These are phyloP conservation scores for Poeciliopsis infans DNA, from an alignment of 2,797 vertebrate species.

Conservation along the genomic window DNA sequence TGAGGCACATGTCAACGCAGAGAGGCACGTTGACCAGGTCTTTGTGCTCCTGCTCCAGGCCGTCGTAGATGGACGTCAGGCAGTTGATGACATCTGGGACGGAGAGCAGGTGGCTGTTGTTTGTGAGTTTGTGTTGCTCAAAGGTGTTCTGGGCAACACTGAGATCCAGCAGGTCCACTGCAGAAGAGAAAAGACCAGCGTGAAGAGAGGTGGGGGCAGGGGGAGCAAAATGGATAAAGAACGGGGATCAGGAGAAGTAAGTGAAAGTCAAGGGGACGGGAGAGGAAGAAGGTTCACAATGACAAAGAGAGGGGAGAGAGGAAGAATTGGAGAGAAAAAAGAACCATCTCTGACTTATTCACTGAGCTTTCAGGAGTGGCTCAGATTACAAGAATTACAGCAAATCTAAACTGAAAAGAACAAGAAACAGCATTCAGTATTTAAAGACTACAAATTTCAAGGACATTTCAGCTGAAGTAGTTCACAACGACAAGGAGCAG, in stretches of 20 bases:
- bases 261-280: not conserved
- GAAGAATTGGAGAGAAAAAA: constrained; percentile 7
- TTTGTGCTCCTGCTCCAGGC: constrained; percentile 93
- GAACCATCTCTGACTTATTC: constrained; percentile 27
- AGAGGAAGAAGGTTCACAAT: constrained; percentile 14
- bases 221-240: not conserved
- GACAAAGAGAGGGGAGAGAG: constrained; percentile 7
- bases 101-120: constrained; percentile 89
- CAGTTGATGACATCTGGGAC: constrained; percentile 95
- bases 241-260: not conserved
- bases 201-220: not conserved
- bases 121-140: constrained; percentile 90
- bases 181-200: not conserved
- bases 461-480: constrained; percentile 51
- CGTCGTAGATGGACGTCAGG: constrained; percentile 92
- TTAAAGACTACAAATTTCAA: constrained; percentile 41
- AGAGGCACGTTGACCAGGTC: constrained; percentile 95
- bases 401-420: constrained; percentile 30
- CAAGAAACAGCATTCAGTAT: constrained; percentile 31
- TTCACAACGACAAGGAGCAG: constrained; percentile 43
- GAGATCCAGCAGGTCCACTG: constrained; percentile 95
- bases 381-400: constrained; percentile 30
- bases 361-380: constrained; percentile 22
- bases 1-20: constrained; percentile 97
- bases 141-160: constrained; percentile 91